These are phyloP conservation scores for Girardinichthys multiradiatus DNA, from an alignment of 2,113 vertebrate genomes.

Conservation along the genomic window DNA sequence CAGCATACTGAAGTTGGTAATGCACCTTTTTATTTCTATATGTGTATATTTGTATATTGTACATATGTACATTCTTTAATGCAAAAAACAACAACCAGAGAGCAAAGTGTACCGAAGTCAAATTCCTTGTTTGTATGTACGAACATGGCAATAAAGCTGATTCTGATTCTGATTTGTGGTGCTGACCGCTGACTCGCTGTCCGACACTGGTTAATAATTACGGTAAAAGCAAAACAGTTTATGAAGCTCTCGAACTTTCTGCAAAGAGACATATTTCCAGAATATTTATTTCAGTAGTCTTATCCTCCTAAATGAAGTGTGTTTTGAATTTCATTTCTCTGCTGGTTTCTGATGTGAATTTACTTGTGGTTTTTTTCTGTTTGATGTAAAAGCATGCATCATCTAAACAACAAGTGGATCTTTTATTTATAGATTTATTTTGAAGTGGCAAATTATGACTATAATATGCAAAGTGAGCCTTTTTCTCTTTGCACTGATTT, in stretches of 20 bases:
- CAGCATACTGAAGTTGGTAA: too few species aligned
- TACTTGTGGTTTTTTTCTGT: neutral
- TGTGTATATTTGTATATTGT: too few species aligned
- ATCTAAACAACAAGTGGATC: neutral
- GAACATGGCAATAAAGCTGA: too few species aligned
- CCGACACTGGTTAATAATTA: conserved; percentile 48
- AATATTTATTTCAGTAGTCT: neutral
- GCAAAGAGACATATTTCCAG: neutral
- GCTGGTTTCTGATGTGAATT: neutral
- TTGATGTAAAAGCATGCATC: neutral
- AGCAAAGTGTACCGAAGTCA: too few species aligned
- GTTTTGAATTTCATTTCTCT: neutral
- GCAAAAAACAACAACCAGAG: too few species aligned
- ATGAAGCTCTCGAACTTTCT: conserved; percentile 17
- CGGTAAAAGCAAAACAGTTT: conserved; percentile 42
- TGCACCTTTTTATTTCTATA: too few species aligned
- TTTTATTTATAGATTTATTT: neutral
- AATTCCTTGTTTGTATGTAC: too few species aligned
- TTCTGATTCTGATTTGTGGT: too few species aligned
- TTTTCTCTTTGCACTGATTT: neutral
- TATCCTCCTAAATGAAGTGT: neutral
- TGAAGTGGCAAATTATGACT: neutral
- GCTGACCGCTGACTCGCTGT: conserved; percentile 57
- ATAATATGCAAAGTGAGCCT: neutral
- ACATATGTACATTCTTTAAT: too few species aligned